A percentile compares a stretch with the other conserved stretches of the same genome.
Conservation (phyloP, 2,113 vertebrate genomes). For the Desmodus rotundus region DNA sequence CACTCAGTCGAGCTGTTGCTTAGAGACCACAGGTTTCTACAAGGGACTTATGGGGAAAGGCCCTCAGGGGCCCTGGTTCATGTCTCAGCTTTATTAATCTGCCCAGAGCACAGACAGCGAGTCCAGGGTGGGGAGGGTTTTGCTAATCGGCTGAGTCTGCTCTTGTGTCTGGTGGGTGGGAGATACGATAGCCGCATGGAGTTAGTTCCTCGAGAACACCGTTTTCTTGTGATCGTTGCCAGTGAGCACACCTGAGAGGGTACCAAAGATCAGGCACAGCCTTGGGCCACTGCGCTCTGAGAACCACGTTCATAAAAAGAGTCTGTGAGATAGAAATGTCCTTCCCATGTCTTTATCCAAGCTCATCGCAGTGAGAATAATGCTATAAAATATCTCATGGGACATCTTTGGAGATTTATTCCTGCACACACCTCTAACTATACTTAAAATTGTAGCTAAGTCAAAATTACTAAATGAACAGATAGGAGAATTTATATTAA, state of each 20-base stretch:
- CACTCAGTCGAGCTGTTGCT: conserved; percentile 73
- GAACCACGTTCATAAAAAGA: background rate
- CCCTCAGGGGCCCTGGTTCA: conserved; percentile 31
- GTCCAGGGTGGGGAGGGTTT: background rate
- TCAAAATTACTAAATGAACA: conserved; percentile 10
- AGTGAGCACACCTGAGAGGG: background rate
- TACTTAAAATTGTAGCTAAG: background rate
- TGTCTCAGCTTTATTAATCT: conserved; percentile 70
- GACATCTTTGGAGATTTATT: background rate
- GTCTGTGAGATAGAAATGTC: background rate
- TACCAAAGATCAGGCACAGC: background rate
- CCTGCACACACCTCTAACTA: background rate
- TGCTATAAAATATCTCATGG: background rate
- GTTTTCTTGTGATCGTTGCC: background rate
- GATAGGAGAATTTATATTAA: background rate
- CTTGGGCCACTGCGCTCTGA: conserved; percentile 6
- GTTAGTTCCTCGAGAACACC: background rate
- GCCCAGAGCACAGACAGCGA: conserved; percentile 53
- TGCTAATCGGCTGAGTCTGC: conserved; percentile 39
- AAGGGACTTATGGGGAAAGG: conserved; percentile 38
- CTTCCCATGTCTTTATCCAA: background rate
- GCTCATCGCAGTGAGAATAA: background rate
- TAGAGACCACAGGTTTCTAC: conserved; percentile 68
- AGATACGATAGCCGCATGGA: background rate
- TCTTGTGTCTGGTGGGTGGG: background rate